Base-by-base conservation (phyloP, 2,888 invertebrate species). In the Rotaria magnacalcarata region DNA sequence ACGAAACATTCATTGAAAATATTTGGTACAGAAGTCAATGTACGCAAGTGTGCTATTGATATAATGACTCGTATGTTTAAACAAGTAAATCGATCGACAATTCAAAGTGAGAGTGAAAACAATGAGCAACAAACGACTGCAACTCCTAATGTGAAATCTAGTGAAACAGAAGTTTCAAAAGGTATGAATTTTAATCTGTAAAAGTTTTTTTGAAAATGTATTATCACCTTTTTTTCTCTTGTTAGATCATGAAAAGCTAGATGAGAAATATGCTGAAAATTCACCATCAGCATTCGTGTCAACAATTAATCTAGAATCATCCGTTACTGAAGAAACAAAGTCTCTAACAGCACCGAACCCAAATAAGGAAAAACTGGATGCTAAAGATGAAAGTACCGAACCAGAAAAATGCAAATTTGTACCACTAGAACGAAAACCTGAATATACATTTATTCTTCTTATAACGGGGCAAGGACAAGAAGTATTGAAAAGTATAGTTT, bases 1-100 rank as follows among this genome's bases (percentile, higher is more conserved):
- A 43, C 43, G 34, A 80, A 80, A 80, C 80, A 80, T 80, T 43
- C 47, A 14, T 80, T 47, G 24, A 80, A 80, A 80, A n/a, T 80
- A 4, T 47, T 47, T n/a, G 80, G 80, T 47, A 80, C 80, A 24
- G 80, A 80, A 47, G 24, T n/a, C 11, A 80, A 80, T n/a, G 80
- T 80, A 47, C 47, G 47, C 24, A 80, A 47, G 47, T 80, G 80
- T 80, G 14, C 47, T 24, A 47, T 47, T n/a, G 80, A 80, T 19
- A 3, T 67, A 7, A 34, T 67, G 67, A 67, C 34, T 34, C 67
- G 67, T 16, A 34, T 34, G 27, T 19, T 19, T 34, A 67, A 67
- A 41, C 27, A 14, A 19, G 19, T 34, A 16, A 19, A 34, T 27
- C 67, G 67, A 67, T 67, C 67, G 19, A 27, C 67, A 67, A 41